Evolutionary conservation across 2,888 invertebrate genomes (phyloP).

Genomic region (Leptopilina syphax): DNA sequence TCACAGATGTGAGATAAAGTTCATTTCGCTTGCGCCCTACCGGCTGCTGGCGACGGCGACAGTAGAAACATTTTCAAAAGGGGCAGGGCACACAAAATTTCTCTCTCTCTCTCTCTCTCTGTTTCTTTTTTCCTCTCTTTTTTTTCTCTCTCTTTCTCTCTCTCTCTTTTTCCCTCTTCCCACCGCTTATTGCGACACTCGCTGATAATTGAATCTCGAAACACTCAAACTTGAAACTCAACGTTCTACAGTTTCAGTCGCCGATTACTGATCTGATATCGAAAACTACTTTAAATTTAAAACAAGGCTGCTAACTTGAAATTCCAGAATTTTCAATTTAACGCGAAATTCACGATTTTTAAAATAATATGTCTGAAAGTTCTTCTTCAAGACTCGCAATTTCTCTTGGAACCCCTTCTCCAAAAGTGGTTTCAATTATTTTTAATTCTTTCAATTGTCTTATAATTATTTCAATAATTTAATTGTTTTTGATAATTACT

Average conservation of each 20-base stretch:
- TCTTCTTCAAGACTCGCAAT: too few relatives aligned
- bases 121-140: too few relatives aligned
- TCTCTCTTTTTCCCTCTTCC: too few relatives aligned
- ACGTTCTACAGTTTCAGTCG: background rate
- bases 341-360: too few relatives aligned
- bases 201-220: slow-evolving; percentile 61
- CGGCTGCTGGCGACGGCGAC: slow-evolving; percentile 62
- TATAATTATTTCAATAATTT: too few relatives aligned
- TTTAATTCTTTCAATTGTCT: too few relatives aligned
- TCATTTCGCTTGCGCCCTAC: slow-evolving; percentile 61
- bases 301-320: background rate
- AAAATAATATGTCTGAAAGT: too few relatives aligned
- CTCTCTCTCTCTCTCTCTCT: too few relatives aligned
- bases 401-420: too few relatives aligned
- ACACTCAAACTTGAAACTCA: background rate
- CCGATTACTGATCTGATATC: background rate
- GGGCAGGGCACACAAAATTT: slow-evolving; percentile 50
- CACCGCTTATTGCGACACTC: slow-evolving; percentile 60
- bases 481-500: too few relatives aligned
- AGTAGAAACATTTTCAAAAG: slow-evolving; percentile 57
- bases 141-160: background rate
- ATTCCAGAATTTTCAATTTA: background rate
- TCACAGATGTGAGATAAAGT: slow-evolving; percentile 68
- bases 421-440: too few relatives aligned
- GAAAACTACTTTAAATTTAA: slow-evolving; percentile 2